Evolutionary conservation across 2,888 invertebrate genomes (phyloP).

Genomic region (Acanthacorydalis orientalis): DNA sequence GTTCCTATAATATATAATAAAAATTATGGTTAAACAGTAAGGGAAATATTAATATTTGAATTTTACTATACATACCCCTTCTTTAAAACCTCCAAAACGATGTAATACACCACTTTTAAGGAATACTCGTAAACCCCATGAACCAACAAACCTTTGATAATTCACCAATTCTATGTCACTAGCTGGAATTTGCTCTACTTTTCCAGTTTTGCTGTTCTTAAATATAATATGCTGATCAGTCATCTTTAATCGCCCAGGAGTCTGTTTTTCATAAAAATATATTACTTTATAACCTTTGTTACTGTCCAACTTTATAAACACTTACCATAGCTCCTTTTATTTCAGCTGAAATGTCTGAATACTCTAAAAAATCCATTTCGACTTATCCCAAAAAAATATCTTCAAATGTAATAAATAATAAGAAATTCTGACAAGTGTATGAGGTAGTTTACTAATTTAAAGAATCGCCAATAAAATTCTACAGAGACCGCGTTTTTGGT

Average conservation of each 20-base stretch:
- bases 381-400: not conserved
- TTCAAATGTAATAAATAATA: too few relatives aligned
- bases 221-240: constrained; percentile 81
- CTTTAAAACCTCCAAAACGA: constrained; percentile 88
- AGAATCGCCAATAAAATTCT: too few relatives aligned
- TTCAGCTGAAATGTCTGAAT: constrained; percentile 68
- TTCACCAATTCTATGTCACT: constrained; percentile 79
- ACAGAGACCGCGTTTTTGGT: too few relatives aligned
- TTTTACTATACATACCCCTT: constrained; percentile 38
- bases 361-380: constrained; percentile 71
- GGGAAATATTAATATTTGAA: constrained; percentile 5
- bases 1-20: constrained; percentile 42
- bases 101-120: constrained; percentile 79
- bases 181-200: constrained; percentile 76
- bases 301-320: constrained; percentile 9
- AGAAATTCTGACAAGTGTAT: too few relatives aligned
- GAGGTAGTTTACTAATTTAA: too few relatives aligned
- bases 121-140: constrained; percentile 78
- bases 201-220: constrained; percentile 92
- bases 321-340: constrained; percentile 76
- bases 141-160: constrained; percentile 83
- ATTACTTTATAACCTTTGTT: too few relatives aligned
- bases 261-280: constrained; percentile 33
- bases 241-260: constrained; percentile 79
- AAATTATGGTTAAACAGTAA: not conserved